phyloP scores from a whole-genome alignment of 2,113 vertebrate species.

The Melanocharis versteri region DNA sequence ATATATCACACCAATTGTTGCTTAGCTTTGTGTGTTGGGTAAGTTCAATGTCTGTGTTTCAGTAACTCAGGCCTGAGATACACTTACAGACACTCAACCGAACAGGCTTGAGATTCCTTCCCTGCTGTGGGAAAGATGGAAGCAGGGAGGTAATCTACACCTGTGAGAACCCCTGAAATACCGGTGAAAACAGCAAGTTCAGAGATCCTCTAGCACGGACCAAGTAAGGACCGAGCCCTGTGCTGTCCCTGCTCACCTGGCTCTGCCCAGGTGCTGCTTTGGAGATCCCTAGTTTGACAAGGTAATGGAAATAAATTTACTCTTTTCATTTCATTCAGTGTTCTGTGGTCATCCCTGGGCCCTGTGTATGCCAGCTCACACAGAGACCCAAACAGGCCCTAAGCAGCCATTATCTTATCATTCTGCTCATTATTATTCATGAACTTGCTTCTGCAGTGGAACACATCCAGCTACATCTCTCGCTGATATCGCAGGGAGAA shows the following conservation, averaged over 20 bases:
- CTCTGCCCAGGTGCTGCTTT: background rate
- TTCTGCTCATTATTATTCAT: background rate
- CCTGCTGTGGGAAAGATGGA: background rate
- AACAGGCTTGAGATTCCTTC: background rate
- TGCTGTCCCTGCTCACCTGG: background rate
- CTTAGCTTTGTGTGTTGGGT: background rate
- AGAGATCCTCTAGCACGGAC: background rate
- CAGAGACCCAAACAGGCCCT: background rate
- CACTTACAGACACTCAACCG: accelerated
- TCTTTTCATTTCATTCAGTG: background rate
- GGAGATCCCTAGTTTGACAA: background rate
- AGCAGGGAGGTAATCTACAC: background rate
- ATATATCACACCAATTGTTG: background rate
- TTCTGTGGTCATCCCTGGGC: background rate
- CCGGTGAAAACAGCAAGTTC: background rate
- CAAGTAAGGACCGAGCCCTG: background rate
- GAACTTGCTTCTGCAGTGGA: background rate
- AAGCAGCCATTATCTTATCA: background rate
- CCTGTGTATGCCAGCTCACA: background rate
- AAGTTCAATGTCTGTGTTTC: background rate
- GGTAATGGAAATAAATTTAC: background rate
- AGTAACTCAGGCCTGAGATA: background rate
- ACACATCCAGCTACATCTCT: background rate
- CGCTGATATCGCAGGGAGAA: accelerated
- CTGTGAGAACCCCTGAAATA: background rate